Base-by-base conservation (phyloP, 2,888 invertebrate species). In the Apodemia duryi region DNA sequence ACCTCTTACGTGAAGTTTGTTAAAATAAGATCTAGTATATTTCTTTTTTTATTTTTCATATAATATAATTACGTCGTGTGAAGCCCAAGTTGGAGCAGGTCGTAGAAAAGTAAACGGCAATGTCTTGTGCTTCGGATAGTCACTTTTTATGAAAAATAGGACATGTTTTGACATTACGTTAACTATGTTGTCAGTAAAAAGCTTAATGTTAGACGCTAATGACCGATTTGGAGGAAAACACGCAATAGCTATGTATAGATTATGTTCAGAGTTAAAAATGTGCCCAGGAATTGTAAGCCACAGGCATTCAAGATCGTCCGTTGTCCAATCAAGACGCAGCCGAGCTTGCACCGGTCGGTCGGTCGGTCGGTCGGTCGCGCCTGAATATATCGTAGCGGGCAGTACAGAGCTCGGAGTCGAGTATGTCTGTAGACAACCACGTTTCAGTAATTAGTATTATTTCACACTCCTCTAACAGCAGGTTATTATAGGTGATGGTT, bases 371-470 rank as follows among this genome's bases (percentile, higher is more conserved):
- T 43, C 7, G 43, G 32, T 64, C 67, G 7, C 41, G 28, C 5
- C 67, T 61, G n/a, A 67, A 64, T 21, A 64, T 38, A 43, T 21
- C 32, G 46, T 62, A 64, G 10, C 9, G 52, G 57, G 29, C n/a
- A 46, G 62, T 35, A 62, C 62, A 29, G 32, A 66, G 38, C 46
- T 66, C 66, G 9, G 61, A n/a, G 32, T 62, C 61, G 13, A 67
- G 21, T 7, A 67, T 63, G n/a, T 63, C 67, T 2, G 63, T 62
- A 38, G 51, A 61, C 11, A 67, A 62, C 65, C 67, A 67, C 6
- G 62, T 62, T 35, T 64, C 66, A 2, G 64, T 67, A n/a, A 67
- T 49, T n/a, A 64, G 21, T 13, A 63, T 29, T 28, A 67, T 11
- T 21, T 67, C 64, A 5, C 21, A 29, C 43, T 63, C 43, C 7